Evolutionary conservation across 1,140 invertebrate species (phyloP).

Genomic region (Temnothorax curvispinosus): DNA sequence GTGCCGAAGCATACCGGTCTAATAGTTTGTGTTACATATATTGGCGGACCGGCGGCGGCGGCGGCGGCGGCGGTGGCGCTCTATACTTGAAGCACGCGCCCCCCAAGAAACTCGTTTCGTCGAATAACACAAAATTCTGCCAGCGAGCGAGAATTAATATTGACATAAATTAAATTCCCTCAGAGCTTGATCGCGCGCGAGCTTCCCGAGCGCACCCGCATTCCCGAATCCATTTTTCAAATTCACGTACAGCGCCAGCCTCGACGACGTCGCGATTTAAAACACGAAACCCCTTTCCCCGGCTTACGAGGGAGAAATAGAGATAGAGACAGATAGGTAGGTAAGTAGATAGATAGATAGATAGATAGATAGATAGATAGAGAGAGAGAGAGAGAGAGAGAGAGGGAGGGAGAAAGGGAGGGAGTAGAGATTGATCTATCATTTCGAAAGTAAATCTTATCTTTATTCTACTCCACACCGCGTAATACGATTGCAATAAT

Average conservation of each 20-base stretch:
- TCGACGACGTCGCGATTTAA: conserved; percentile 42
- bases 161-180: conserved; percentile 61
- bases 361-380: too few species aligned
- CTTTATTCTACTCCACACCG: conserved; percentile 23
- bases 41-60: not conserved
- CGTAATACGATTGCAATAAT: conserved; percentile 49
- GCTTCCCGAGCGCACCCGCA: conserved; percentile 48
- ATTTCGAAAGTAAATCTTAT: conserved; percentile 55
- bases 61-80: conserved; percentile 1
- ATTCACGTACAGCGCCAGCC: conserved; percentile 41
- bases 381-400: not conserved
- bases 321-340: not conserved
- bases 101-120: conserved; percentile 60
- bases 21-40: conserved; percentile 64
- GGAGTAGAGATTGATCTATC: conserved; percentile 28
- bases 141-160: conserved; percentile 61
- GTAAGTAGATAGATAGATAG: too few species aligned
- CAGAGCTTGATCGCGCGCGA: conserved; percentile 29
- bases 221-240: conserved; percentile 61
- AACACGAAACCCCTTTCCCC: conserved; percentile 28
- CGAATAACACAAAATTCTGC: conserved; percentile 63
- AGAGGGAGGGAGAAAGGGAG: not conserved
- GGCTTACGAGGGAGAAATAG: not conserved
- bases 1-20: conserved; percentile 61
- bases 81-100: conserved; percentile 58